phyloP scores from a whole-genome alignment of 2,797 vertebrate genomes.

The Saxicola maurus region DNA sequence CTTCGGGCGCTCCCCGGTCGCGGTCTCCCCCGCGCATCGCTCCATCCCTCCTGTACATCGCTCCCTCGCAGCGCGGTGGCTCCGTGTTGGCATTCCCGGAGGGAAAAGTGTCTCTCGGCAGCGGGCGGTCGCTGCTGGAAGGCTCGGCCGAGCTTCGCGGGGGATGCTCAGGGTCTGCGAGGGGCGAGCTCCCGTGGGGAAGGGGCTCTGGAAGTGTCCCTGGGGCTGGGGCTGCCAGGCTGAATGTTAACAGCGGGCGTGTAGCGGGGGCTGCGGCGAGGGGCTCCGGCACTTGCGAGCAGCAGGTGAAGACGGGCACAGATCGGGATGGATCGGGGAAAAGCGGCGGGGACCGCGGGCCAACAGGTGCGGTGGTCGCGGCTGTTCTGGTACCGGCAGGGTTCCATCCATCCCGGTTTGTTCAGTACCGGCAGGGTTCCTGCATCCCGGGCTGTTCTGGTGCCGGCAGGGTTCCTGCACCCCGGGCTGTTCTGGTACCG shows the following conservation, averaged over 20 bases:
- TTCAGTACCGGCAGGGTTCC: too few species aligned
- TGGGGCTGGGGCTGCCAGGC: background rate
- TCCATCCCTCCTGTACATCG: background rate
- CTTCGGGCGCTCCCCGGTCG: background rate
- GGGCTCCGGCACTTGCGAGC: background rate
- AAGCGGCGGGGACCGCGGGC: background rate
- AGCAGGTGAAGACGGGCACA: background rate
- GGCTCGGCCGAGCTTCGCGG: background rate
- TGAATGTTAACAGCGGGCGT: background rate
- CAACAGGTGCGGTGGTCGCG: slow-evolving; percentile 7
- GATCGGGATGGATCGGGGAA: background rate
- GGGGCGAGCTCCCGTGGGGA: background rate
- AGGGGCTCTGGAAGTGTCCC: background rate
- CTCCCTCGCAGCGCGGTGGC: background rate
- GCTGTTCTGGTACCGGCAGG: too few species aligned
- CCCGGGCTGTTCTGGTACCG: too few species aligned
- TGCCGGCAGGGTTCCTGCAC: too few species aligned
- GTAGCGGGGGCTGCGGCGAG: background rate
- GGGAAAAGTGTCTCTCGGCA: background rate
- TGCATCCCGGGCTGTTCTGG: too few species aligned
- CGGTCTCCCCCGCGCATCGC: background rate
- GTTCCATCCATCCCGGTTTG: too few species aligned
- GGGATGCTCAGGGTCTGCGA: background rate
- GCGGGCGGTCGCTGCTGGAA: background rate
- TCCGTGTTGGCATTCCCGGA: background rate